Base-by-base conservation (phyloP, 2,888 invertebrate species). In the Clepsis dumicolana region DNA sequence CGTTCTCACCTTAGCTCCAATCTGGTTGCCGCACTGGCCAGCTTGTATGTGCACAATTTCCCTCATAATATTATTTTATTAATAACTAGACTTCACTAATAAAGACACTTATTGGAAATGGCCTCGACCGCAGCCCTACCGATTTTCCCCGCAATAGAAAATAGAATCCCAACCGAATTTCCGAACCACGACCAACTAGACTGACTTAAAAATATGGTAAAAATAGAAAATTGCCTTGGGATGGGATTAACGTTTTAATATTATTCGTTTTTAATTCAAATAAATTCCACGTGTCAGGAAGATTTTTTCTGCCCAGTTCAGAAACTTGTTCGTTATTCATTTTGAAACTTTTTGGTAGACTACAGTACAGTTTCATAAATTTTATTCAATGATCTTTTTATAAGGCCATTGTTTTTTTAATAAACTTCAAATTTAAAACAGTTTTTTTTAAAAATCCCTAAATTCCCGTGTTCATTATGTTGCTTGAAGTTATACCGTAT, bases 41-140 rank as follows among this genome's bases (percentile, higher is more conserved):
- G 96, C 96, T 87, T 97, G 97, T 80, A 97, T 95, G 80, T 96
- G 96, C 70, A 96, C 96, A 81, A 97, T 97, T 94, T 97, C 97
- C 86, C 97, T 95, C 97, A 97, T 97, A 81, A 84, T 93, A 77
- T 75, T 66, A 71, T 74, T 70, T 65, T 41, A 53, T 44, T 64
- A 7, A 7, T 29, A 4, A 29, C n/a, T n/a, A n/a, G n/a, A 8
- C 56, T 52, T 72, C 41, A 57, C 64, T 64, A 62, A 70, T 65
- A 72, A 7, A 71, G 73, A 69, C 74, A 82, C 75, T 81, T 79
- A 78, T 57, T 59, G 24, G 29, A 64, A 52, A 56, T 16, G 48
- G 41, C 52, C 32, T 57, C 50, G 21, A 64, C 72, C 70, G 73
- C 75, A 75, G 74, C 73, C 73, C 75, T 70, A 73, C 71, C 66